phyloP scores from a whole-genome alignment of 1,140 invertebrate genomes.

The Drosophila neocordata region DNA sequence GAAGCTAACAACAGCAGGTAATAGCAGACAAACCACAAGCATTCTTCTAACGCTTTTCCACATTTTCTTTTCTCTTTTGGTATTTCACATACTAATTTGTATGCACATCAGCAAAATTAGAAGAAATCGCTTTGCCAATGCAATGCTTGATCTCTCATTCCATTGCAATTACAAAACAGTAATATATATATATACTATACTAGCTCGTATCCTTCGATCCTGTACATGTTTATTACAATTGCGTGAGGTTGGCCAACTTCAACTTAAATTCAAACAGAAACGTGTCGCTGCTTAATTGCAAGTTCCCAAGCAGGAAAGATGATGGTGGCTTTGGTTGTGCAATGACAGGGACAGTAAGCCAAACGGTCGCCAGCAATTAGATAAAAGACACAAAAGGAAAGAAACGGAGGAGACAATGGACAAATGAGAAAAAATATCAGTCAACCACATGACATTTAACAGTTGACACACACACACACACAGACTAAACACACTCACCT shows the following conservation, averaged over 20 bases:
- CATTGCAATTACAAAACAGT: conserved; percentile 41
- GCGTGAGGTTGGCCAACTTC: conserved; percentile 40
- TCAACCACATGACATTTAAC: conserved; percentile 64
- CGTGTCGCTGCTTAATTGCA: conserved; percentile 71
- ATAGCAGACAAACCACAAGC: conserved; percentile 29
- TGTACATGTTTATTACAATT: conserved; percentile 58
- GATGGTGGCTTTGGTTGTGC: neutral
- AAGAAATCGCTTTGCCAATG: conserved; percentile 60
- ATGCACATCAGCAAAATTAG: conserved; percentile 72
- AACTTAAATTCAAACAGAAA: conserved; percentile 21
- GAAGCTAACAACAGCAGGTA: conserved; percentile 12
- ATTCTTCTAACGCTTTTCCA: conserved; percentile 10
- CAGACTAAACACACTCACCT: conserved; percentile 3
- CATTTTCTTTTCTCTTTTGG: conserved; percentile 4
- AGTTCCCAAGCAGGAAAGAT: conserved; percentile 13
- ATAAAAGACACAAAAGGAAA: conserved; percentile 37
- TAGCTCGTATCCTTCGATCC: conserved; percentile 2
- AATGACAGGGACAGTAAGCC: conserved; percentile 4
- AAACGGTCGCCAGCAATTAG: conserved; percentile 61
- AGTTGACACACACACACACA: conserved; percentile 42
- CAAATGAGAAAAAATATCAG: conserved; percentile 41
- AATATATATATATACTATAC: conserved; percentile 62
- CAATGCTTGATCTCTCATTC: conserved; percentile 59
- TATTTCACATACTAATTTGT: conserved; percentile 47
- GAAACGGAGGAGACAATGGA: conserved; percentile 14